These are phyloP conservation scores for Trachymyrmex septentrionalis DNA, from an alignment of 1,140 invertebrate species.

Conservation along the genomic window DNA sequence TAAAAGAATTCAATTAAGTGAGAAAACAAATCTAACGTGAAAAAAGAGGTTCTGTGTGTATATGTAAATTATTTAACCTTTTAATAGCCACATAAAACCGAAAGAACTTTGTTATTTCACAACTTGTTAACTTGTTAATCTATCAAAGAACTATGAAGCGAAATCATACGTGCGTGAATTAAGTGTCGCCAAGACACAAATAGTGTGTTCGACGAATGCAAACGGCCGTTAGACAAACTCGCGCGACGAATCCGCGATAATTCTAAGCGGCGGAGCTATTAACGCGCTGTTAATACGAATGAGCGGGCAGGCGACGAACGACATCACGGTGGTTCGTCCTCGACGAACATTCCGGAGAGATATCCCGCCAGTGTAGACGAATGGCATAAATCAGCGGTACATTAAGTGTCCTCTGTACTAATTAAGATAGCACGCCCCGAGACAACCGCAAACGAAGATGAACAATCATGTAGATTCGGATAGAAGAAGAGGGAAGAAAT, in stretches of 20 bases:
- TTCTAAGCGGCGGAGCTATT: conserved; percentile 26
- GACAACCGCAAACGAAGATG: conserved; percentile 67
- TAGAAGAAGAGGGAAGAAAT: neutral
- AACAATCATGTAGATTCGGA: conserved; percentile 27
- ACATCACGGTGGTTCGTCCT: conserved; percentile 21
- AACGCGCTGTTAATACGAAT: conserved; percentile 42
- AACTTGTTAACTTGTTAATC: neutral
- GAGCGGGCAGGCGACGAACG: conserved; percentile 9
- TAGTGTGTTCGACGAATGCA: conserved; percentile 3
- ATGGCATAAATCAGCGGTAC: conserved; percentile 77
- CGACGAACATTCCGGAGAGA: conserved; percentile 11
- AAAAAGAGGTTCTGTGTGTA: neutral
- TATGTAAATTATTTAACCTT: neutral
- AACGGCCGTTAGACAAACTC: conserved; percentile 42
- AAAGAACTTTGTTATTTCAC: neutral
- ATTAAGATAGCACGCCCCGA: conserved; percentile 76
- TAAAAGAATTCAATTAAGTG: neutral
- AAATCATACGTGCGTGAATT: neutral
- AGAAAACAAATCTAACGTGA: neutral
- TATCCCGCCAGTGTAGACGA: conserved; percentile 60
- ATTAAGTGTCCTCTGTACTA: conserved; percentile 79
- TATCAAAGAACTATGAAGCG: neutral
- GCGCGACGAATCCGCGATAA: conserved; percentile 39
- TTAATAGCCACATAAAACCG: neutral
- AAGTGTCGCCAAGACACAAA: neutral